Evolutionary conservation across 1,140 invertebrate species (phyloP).

Genomic region (Listronotus bonariensis): DNA sequence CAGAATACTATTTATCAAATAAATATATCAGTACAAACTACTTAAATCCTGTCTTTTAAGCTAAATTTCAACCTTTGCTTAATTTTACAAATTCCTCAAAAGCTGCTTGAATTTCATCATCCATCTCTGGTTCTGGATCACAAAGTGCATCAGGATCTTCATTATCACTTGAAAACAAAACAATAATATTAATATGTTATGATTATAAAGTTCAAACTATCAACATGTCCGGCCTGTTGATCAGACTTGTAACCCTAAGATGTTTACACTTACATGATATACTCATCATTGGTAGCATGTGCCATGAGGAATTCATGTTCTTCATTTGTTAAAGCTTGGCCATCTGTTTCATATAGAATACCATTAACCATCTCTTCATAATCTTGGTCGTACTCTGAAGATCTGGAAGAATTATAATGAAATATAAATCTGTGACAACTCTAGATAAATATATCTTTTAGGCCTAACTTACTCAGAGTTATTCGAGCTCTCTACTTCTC

Average conservation of each 20-base stretch:
- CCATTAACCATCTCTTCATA: constrained; percentile 38
- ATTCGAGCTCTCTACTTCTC: constrained; percentile 9
- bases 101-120: constrained; percentile 60
- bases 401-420: constrained; percentile 18
- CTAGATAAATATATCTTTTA: constrained; percentile 1
- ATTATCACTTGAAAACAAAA: constrained; percentile 53
- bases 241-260: constrained; percentile 1
- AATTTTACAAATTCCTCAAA: constrained; percentile 59
- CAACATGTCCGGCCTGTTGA: too few relatives aligned
- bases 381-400: constrained; percentile 31
- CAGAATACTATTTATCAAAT: too few relatives aligned
- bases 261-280: constrained; percentile 43
- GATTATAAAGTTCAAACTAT: too few relatives aligned
- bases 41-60: neutral
- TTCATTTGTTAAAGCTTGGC: constrained; percentile 58
- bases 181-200: too few relatives aligned
- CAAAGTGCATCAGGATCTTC: constrained; percentile 56
- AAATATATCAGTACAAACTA: constrained; percentile 10
- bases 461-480: constrained; percentile 30
- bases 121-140: constrained; percentile 61
- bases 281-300: constrained; percentile 42
- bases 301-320: constrained; percentile 57
- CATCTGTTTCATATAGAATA: constrained; percentile 60
- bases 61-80: constrained; percentile 42
- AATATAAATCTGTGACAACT: too few relatives aligned